Evolutionary conservation across 2,888 invertebrate genomes (phyloP).

Genomic region (Selenia dentaria): DNA sequence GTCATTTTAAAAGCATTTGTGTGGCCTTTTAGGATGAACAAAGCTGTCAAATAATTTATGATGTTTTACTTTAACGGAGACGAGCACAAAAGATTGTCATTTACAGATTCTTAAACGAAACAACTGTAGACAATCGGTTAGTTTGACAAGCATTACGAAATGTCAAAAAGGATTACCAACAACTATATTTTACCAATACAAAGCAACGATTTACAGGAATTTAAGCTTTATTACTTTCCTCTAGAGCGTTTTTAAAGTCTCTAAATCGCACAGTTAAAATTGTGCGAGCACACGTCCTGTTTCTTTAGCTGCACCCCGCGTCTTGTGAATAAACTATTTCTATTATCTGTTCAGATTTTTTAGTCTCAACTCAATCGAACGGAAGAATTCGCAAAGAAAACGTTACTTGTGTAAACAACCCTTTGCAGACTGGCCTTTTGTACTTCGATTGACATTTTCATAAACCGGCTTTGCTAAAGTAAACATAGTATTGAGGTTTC

Average conservation of each 20-base stretch:
- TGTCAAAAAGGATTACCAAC: slow-evolving; percentile 71
- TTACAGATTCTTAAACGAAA: slow-evolving; percentile 65
- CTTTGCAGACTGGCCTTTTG: slow-evolving; percentile 59
- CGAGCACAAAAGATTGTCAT: slow-evolving; percentile 69
- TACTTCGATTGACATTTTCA: slow-evolving; percentile 50
- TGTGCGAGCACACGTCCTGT: slow-evolving; percentile 46
- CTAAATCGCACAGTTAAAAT: slow-evolving; percentile 16
- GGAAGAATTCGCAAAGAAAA: slow-evolving; percentile 54
- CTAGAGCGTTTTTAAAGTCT: slow-evolving; percentile 28
- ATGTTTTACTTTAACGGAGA: slow-evolving; percentile 71
- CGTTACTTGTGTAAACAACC: slow-evolving; percentile 67
- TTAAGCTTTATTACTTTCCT: slow-evolving; percentile 37
- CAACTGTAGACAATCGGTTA: slow-evolving; percentile 74
- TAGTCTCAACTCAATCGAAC: slow-evolving; percentile 52
- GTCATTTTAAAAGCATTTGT: slow-evolving; percentile 54
- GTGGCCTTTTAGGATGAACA: slow-evolving; percentile 59
- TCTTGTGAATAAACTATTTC: slow-evolving; percentile 67
- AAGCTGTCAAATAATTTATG: slow-evolving; percentile 67
- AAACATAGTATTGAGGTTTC: slow-evolving; percentile 40
- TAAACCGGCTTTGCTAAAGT: slow-evolving; percentile 37
- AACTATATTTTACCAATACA: background rate
- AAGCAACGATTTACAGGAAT: slow-evolving; percentile 20
- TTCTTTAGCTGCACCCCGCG: slow-evolving; percentile 66
- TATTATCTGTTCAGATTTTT: slow-evolving; percentile 53
- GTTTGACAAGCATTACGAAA: slow-evolving; percentile 73